Base-by-base conservation (phyloP, 2,113 vertebrate species). In the Heteronetta atricapilla region DNA sequence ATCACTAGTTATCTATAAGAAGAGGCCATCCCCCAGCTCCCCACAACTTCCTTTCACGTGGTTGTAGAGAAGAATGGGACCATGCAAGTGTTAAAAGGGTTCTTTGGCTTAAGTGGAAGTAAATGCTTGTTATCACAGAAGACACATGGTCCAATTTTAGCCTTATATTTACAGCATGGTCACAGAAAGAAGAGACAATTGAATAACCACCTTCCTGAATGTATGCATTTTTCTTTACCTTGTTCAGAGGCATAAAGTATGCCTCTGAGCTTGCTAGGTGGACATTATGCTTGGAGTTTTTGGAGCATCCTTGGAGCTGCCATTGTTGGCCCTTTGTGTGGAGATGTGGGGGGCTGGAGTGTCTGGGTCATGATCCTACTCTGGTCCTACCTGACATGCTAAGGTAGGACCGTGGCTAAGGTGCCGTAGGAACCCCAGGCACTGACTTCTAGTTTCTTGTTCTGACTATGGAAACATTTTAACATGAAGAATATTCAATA, bases 81-180 rank as follows among this genome's bases (percentile, higher is more conserved):
- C 38, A 12, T 36, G 25, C 11, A 64, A 19, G 13, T 31, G 52
- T 36, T 85, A 26, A 44, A 40, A 78, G 7, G 33, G 9, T 8
- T n/a, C 82, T 80, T 58, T 69, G 13, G 5, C 6, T 42, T 25
- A 33, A 66, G 42, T n/a, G 52, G 36, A 69, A 70, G 3, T 6
- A 76, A 86, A 63, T 17, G 5, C 22, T 88, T 58, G 2, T 69
- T 56, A 22, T n/a, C 18, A 36, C 15, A 56, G 62, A 70, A 90
- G 29, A 33, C 0, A 1, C 13, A 13, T 4, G 7, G 6, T 55
- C 10, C 42, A 44, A 22, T 11, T 5, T 60, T 23, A 17, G 2
- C 48, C 12, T 72, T 52, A 20, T 29, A 36, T 26, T 36, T 36
- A 36, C 23, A 52, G n/a, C 3, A 12, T 52, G 33, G 29, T 56